Evolutionary conservation across 2,888 invertebrate species (phyloP).

Genomic region (Dicyrtomina minuta): DNA sequence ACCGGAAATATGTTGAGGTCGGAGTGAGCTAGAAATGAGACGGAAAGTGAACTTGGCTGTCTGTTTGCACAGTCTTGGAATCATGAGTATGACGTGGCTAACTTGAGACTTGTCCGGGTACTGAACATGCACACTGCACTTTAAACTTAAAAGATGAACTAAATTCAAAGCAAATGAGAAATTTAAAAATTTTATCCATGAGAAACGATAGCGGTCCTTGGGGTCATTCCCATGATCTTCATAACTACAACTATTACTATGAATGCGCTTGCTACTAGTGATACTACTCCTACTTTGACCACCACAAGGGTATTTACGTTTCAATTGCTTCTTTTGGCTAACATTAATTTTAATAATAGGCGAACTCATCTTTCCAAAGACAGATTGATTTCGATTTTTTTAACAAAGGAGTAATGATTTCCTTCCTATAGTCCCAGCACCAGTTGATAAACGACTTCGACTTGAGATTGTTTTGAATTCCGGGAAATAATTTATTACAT

Average conservation of each 20-base stretch:
- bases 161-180: conserved; percentile 44
- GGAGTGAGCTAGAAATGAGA: neutral
- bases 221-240: neutral
- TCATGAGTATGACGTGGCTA: conserved; percentile 40
- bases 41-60: conserved; percentile 38
- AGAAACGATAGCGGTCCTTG: conserved; percentile 31
- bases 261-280: neutral
- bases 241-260: neutral
- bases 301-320: neutral
- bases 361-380: conserved; percentile 1
- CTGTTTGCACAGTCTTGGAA: conserved; percentile 47
- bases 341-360: neutral
- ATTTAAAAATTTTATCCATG: conserved; percentile 43
- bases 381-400: too few species aligned
- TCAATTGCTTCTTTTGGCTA: neutral
- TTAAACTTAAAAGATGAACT: conserved; percentile 41
- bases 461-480: too few species aligned
- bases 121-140: conserved; percentile 39
- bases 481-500: too few species aligned
- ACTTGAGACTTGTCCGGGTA: conserved; percentile 44
- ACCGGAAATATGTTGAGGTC: too few species aligned
- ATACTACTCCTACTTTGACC: neutral
- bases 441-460: too few species aligned
- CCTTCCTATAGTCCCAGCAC: too few species aligned
- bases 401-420: too few species aligned